Evolutionary conservation across 2,797 vertebrate species (phyloP).

Genomic region (Vespertilio murinus): DNA sequence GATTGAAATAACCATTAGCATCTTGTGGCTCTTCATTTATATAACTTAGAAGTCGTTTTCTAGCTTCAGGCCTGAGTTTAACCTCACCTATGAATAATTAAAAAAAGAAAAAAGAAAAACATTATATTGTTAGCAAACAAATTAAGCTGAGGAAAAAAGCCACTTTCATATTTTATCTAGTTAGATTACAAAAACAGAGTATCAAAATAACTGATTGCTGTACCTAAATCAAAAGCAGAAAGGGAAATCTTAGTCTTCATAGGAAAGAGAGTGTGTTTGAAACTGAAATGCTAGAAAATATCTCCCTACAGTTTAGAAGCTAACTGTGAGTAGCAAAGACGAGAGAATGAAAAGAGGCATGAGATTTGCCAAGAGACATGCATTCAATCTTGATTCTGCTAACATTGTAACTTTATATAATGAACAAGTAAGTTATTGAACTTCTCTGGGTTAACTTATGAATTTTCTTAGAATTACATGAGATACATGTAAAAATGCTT

Average conservation of each 20-base stretch:
- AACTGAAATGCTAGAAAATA: conserved; percentile 7
- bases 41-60: conserved; percentile 93
- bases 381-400: conserved; percentile 10
- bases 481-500: not conserved
- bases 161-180: conserved; percentile 26
- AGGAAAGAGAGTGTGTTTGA: not conserved
- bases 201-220: not conserved
- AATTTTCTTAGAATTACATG: conserved; percentile 36
- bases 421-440: conserved; percentile 15
- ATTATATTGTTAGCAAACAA: not conserved
- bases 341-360: not conserved
- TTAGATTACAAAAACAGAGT: conserved; percentile 16
- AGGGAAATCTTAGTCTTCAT: not conserved
- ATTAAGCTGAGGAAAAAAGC: not conserved
- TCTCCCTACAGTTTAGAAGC: not conserved
- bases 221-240: not conserved
- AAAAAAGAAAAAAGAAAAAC: not conserved
- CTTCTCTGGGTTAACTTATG: not conserved
- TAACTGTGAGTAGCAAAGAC: not conserved
- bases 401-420: not conserved
- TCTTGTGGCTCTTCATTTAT: conserved; percentile 95
- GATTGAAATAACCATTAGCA: conserved; percentile 98
- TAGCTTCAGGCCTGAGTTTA: conserved; percentile 94
- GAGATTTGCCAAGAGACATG: not conserved
- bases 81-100: conserved; percentile 88